phyloP scores from a whole-genome alignment of 2,797 vertebrate genomes.

The Hydrophis major region DNA sequence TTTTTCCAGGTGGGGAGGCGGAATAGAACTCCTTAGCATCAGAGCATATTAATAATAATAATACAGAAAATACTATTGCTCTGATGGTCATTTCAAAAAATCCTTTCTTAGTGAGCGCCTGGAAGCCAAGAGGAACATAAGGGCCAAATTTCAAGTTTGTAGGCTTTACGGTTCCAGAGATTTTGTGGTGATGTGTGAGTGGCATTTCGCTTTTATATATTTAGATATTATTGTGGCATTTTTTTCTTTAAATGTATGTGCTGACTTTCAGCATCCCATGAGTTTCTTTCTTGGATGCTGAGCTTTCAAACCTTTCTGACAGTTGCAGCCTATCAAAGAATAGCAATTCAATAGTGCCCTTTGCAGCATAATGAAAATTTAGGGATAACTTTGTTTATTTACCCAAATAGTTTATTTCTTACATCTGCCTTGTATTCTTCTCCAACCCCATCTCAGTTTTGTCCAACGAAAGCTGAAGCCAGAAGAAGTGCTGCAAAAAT shows the following conservation, averaged over 20 bases:
- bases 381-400: background rate
- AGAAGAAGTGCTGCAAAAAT: constrained; percentile 95
- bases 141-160: too few relatives aligned
- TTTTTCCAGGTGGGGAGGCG: too few relatives aligned
- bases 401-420: background rate
- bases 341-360: background rate
- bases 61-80: too few relatives aligned
- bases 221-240: constrained; percentile 13
- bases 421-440: background rate
- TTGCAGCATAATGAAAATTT: background rate
- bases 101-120: too few relatives aligned
- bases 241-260: constrained; percentile 30
- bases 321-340: constrained; percentile 55
- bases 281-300: constrained; percentile 24
- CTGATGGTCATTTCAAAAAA: too few relatives aligned
- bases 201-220: too few relatives aligned
- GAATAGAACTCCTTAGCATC: too few relatives aligned
- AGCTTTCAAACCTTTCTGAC: constrained; percentile 47
- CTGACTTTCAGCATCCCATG: constrained; percentile 54
- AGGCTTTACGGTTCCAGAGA: too few relatives aligned
- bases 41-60: too few relatives aligned
- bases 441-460: constrained; percentile 77
- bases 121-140: too few relatives aligned
- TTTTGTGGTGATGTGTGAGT: too few relatives aligned
- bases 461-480: constrained; percentile 93